Conservation (phyloP, 2,113 vertebrate species). For the Cephalophus harveyi region DNA sequence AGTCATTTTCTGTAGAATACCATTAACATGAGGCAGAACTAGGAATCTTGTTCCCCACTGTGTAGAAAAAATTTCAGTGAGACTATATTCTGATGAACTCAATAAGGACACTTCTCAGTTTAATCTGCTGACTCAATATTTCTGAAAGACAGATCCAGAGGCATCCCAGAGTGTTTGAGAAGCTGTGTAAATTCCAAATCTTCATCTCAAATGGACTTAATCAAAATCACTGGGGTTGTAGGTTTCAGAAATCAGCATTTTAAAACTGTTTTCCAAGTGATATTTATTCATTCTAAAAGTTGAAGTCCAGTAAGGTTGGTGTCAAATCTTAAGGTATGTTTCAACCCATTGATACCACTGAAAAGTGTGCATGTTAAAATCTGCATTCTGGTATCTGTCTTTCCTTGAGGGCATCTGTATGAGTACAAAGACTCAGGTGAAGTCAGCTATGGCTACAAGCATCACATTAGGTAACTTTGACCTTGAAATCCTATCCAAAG, state of each 20-base stretch:
- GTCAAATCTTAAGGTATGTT: background rate
- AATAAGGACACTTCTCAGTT: constrained; percentile 6
- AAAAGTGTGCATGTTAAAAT: background rate
- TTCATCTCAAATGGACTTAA: background rate
- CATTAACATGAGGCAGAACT: background rate
- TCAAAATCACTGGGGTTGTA: background rate
- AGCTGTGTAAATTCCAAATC: background rate
- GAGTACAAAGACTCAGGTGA: background rate
- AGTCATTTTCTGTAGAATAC: background rate
- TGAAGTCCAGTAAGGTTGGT: background rate
- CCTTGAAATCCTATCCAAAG: background rate
- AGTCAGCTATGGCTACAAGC: background rate
- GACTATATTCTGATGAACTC: background rate
- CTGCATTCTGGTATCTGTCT: background rate
- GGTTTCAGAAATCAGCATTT: background rate
- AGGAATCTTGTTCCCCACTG: background rate
- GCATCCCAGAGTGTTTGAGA: background rate
- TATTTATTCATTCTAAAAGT: background rate
- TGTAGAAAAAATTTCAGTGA: background rate
- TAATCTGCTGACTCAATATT: background rate
- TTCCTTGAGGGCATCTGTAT: background rate
- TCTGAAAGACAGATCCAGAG: background rate
- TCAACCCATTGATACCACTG: background rate
- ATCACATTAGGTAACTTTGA: background rate
- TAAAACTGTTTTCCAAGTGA: background rate